phyloP scores from a whole-genome alignment of 2,888 invertebrate genomes.

The Idaea biselata region DNA sequence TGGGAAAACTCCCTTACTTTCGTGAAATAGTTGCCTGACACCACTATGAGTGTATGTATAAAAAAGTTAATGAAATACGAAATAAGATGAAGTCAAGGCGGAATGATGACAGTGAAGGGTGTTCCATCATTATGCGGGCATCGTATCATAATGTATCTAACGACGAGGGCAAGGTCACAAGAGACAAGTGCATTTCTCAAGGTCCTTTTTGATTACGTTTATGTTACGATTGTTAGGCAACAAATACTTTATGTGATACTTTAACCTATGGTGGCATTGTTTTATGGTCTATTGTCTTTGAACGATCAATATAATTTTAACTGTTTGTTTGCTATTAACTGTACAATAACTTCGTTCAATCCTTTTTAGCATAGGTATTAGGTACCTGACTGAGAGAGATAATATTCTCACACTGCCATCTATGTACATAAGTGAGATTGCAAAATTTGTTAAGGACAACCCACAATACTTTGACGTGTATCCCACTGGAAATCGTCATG shows the following conservation, averaged over 20 bases:
- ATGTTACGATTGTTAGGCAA: constrained; percentile 27
- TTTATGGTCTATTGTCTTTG: constrained; percentile 1
- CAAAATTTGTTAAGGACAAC: too few species aligned
- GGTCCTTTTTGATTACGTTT: constrained; percentile 28
- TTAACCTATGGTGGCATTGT: constrained; percentile 2
- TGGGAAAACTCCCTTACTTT: too few species aligned
- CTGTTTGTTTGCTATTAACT: background rate
- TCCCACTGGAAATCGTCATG: too few species aligned
- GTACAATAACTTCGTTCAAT: background rate
- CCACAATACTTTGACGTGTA: too few species aligned
- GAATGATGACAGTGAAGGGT: background rate
- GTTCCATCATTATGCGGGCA: constrained; percentile 2
- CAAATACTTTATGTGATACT: constrained; percentile 21
- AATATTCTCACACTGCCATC: too few species aligned
- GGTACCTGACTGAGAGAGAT: too few species aligned
- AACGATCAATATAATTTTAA: background rate
- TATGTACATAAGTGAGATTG: too few species aligned
- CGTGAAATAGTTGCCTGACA: too few species aligned
- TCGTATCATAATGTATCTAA: constrained; percentile 15
- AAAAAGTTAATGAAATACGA: background rate
- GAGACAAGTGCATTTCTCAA: constrained; percentile 30
- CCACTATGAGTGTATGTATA: too few species aligned
- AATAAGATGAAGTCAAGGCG: background rate
- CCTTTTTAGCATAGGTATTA: background rate
- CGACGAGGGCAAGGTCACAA: constrained; percentile 26